phyloP scores from a whole-genome alignment of 2,888 invertebrate genomes.

The Sthenelais limicola region DNA sequence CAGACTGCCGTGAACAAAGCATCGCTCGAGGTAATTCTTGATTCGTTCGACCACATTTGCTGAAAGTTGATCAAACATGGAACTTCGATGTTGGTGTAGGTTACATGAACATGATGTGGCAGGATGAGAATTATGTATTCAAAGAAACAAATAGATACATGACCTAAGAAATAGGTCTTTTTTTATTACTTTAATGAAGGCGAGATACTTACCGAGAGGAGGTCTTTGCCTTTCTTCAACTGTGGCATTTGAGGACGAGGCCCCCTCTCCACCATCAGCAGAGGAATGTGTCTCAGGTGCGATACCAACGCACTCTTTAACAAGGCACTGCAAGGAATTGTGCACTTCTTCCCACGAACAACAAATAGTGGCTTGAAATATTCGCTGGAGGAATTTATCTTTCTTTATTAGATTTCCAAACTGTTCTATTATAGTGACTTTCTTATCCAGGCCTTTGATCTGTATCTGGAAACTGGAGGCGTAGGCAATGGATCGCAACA shows the following conservation, averaged over 20 bases:
- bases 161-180: too few species aligned
- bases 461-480: not conserved
- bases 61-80: too few species aligned
- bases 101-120: too few species aligned
- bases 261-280: not conserved
- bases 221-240: too few species aligned
- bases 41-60: slow-evolving; percentile 57
- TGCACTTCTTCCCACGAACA: slow-evolving; percentile 43
- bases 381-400: slow-evolving; percentile 32
- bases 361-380: slow-evolving; percentile 46
- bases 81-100: too few species aligned
- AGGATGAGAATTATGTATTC: too few species aligned
- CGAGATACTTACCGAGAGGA: slow-evolving; percentile 39
- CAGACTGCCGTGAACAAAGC: slow-evolving; percentile 60
- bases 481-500: slow-evolving; percentile 5
- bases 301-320: too few species aligned
- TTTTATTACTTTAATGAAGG: too few species aligned
- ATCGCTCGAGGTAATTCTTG: slow-evolving; percentile 62
- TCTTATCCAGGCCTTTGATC: not conserved
- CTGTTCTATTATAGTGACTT: not conserved
- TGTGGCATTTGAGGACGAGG: too few species aligned
- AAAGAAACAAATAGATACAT: too few species aligned
- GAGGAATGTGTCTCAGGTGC: too few species aligned
- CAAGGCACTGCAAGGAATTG: slow-evolving; percentile 34
- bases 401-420: slow-evolving; percentile 4